Evolutionary conservation across 2,797 vertebrate species (phyloP).

Genomic region (Aldrovandia affinis): DNA sequence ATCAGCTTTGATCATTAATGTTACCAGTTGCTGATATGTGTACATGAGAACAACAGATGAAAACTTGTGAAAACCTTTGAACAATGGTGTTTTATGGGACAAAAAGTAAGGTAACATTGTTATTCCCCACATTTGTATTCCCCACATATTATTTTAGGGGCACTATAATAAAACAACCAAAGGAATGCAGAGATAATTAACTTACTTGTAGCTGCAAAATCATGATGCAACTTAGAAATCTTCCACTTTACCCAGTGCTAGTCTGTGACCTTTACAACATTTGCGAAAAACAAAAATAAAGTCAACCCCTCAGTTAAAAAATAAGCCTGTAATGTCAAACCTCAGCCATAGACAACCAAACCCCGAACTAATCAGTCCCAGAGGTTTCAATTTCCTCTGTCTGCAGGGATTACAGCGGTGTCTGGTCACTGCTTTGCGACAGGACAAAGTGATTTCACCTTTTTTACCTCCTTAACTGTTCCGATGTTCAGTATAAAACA

Average conservation of each 20-base stretch:
- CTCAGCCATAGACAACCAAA: neutral
- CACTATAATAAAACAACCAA: too few species aligned
- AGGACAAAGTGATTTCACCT: neutral
- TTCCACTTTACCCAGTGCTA: neutral
- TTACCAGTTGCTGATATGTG: neutral
- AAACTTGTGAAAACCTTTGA: neutral
- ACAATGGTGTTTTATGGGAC: neutral
- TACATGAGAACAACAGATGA: neutral
- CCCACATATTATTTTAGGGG: too few species aligned
- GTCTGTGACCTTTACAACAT: neutral
- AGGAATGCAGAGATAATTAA: too few species aligned
- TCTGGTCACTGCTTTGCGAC: neutral
- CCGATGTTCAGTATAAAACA: neutral
- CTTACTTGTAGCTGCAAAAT: neutral
- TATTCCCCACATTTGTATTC: neutral
- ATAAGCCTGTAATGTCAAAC: neutral
- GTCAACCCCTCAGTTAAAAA: neutral
- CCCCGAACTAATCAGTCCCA: constrained; percentile 17
- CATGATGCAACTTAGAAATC: neutral
- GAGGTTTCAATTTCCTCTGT: constrained; percentile 13
- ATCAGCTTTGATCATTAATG: neutral
- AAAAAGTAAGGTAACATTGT: neutral
- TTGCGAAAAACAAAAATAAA: neutral
- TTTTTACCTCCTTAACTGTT: neutral
- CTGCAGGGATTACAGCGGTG: neutral